These are phyloP conservation scores for Philantomba maxwellii DNA, from an alignment of 2,113 vertebrate species.

Conservation along the genomic window DNA sequence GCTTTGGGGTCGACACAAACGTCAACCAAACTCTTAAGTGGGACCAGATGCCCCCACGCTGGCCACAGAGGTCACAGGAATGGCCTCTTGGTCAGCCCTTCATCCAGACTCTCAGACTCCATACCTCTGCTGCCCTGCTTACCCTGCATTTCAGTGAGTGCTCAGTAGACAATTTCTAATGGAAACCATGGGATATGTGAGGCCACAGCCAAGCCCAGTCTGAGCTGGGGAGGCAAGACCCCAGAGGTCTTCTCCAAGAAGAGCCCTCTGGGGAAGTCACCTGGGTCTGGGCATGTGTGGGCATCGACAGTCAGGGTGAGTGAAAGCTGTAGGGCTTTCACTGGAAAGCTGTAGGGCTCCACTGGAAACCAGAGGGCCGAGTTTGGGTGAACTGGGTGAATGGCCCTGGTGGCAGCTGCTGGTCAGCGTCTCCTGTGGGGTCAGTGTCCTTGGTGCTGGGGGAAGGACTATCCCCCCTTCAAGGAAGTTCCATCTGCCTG, in stretches of 20 bases:
- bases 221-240: neutral
- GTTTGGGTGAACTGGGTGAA: neutral
- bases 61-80: neutral
- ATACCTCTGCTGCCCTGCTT: neutral
- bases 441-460: neutral
- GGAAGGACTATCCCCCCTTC: neutral
- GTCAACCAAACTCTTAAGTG: constrained; percentile 67
- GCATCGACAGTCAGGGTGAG: neutral
- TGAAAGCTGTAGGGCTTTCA: too few species aligned
- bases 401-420: too few species aligned
- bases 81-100: neutral
- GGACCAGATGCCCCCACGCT: constrained; percentile 60
- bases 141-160: neutral
- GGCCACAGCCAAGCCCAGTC: neutral
- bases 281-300: neutral
- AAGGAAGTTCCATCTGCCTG: neutral
- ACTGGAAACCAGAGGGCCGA: neutral
- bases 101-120: neutral
- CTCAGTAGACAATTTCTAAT: neutral
- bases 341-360: neutral
- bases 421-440: neutral
- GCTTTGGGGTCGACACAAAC: constrained; percentile 64
- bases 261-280: neutral
- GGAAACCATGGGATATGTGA: neutral
- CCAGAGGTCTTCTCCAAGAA: neutral